Conservation (phyloP, 2,797 vertebrate species). For the Anas georgica region DNA sequence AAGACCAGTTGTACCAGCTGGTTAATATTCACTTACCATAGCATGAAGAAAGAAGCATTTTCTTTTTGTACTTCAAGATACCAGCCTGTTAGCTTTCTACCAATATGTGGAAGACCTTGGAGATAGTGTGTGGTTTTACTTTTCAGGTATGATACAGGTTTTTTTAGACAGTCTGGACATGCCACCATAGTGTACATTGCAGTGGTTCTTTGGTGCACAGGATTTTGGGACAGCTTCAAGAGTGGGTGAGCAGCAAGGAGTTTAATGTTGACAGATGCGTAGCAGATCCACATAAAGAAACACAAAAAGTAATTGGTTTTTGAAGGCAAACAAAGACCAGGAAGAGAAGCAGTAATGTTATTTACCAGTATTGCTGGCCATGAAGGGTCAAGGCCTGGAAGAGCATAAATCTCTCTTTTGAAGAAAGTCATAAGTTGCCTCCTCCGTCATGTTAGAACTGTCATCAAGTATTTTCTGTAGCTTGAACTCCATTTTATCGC, state of each 20-base stretch:
- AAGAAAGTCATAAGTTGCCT: background rate
- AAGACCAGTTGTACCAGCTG: accelerated
- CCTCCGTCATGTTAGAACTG: background rate
- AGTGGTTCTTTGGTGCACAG: background rate
- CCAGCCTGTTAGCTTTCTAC: background rate
- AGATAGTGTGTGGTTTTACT: background rate
- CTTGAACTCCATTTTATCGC: background rate
- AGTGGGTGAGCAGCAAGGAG: background rate
- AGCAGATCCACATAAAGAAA: background rate
- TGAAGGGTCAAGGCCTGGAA: background rate
- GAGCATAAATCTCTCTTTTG: background rate
- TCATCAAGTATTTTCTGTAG: background rate
- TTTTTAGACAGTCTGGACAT: background rate
- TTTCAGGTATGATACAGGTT: background rate
- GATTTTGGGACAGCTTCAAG: background rate
- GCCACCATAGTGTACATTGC: background rate
- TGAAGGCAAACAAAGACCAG: background rate
- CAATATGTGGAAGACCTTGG: background rate
- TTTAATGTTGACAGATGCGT: background rate
- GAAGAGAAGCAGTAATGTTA: background rate
- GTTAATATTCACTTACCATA: background rate
- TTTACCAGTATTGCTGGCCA: background rate
- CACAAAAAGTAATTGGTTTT: background rate
- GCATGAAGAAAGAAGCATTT: background rate
- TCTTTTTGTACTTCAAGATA: background rate